Conservation (phyloP, 2,888 invertebrate species). For the Drosophila cyrtoloma region DNA sequence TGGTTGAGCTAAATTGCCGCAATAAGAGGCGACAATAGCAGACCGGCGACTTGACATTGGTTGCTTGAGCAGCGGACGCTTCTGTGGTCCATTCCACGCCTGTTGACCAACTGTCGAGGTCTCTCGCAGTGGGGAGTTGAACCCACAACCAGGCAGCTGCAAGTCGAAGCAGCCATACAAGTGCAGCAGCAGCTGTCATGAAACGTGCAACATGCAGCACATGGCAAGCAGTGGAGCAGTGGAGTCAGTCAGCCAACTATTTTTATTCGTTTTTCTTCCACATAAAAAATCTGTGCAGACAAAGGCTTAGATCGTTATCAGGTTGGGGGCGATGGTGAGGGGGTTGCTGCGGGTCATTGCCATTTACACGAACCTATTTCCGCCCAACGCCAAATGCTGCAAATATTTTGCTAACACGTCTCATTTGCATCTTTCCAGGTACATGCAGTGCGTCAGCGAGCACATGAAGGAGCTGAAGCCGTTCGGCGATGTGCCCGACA, state of each 20-base stretch:
- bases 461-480: slow-evolving; percentile 97
- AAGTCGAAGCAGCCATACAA: slow-evolving; percentile 72
- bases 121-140: neutral
- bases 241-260: slow-evolving; percentile 46
- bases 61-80: slow-evolving; percentile 12
- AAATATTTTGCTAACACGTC: slow-evolving; percentile 43
- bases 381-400: slow-evolving; percentile 34
- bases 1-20: slow-evolving; percentile 37
- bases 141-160: slow-evolving; percentile 7
- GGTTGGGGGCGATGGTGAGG: slow-evolving; percentile 4
- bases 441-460: slow-evolving; percentile 94
- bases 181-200: slow-evolving; percentile 67
- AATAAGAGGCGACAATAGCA: slow-evolving; percentile 2
- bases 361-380: slow-evolving; percentile 67
- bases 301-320: slow-evolving; percentile 10
- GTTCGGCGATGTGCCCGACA: slow-evolving; percentile 97
- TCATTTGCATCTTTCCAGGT: slow-evolving; percentile 86
- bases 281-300: slow-evolving; percentile 45
- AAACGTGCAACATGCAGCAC: slow-evolving; percentile 43
- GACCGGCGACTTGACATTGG: slow-evolving; percentile 6
- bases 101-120: slow-evolving; percentile 22
- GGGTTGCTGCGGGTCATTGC: slow-evolving; percentile 49
- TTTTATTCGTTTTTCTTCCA: slow-evolving; percentile 63
- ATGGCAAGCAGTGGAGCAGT: slow-evolving; percentile 36
- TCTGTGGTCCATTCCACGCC: slow-evolving; percentile 7